Conservation (phyloP, 35 echinoderm and acorn worm species). For the Apostichopus japonicus region DNA sequence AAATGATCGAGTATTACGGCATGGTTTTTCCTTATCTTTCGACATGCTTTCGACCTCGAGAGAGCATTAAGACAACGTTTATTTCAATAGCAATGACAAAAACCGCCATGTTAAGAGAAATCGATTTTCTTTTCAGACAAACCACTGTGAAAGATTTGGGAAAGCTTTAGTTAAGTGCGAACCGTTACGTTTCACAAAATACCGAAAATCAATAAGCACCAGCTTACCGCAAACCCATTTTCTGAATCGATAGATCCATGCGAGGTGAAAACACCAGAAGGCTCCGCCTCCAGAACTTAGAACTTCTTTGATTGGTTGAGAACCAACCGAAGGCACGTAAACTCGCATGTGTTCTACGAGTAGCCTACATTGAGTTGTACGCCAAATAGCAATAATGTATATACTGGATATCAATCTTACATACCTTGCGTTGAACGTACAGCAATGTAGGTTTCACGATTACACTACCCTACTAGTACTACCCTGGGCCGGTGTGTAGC, state of each 20-base stretch:
- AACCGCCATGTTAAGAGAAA: background rate
- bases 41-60: background rate
- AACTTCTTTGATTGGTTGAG: constrained; percentile 4
- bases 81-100: background rate
- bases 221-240: background rate
- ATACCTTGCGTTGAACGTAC: too few relatives aligned
- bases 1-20: too few relatives aligned
- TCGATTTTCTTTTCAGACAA: background rate
- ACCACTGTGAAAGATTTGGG: background rate
- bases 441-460: too few relatives aligned
- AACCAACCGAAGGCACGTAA: background rate
- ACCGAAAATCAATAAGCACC: background rate
- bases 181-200: background rate
- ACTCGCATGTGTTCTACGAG: too few relatives aligned
- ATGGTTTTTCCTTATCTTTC: background rate
- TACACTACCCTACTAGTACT: too few relatives aligned
- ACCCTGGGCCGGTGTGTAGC: too few relatives aligned
- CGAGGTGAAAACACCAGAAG: background rate
- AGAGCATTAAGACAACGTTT: background rate
- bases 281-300: background rate
- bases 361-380: too few relatives aligned
- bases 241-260: background rate
- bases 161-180: background rate
- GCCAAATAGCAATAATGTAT: too few relatives aligned
- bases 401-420: too few relatives aligned